Base-by-base conservation (phyloP, 2,888 invertebrate genomes). In the Scaeva pyrastri region DNA sequence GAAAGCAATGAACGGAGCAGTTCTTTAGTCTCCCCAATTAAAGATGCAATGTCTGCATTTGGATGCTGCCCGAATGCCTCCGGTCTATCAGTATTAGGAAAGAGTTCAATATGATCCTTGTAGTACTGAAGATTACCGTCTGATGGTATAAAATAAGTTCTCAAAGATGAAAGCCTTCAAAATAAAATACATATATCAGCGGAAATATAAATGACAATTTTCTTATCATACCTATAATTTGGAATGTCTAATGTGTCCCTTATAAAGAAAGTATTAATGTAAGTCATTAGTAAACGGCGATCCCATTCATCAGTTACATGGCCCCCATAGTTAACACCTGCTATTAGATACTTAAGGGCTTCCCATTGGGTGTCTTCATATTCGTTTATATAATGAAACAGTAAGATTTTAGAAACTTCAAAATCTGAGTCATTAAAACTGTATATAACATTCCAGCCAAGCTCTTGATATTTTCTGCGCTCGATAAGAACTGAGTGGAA, bases 371-470 rank as follows among this genome's bases (percentile, higher is more conserved):
- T 97, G 14, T 96, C 95, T n/a, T 95, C 95, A 91, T 98, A 98
- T 90, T 97, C 97, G 89, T 97, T 96, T 72, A 98, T 93, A 91
- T 97, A 98, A 71, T 96, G 95, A 16, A 95, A 94, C n/a, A 98
- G 92, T 11, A 98, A 92, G 90, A 96, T 96, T 92, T 97, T 97
- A 0, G 97, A 97, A 89, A 97, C 97, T 93, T 97, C 97, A 93
- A 97, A 98, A 91, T 98, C 98, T 0, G 97, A 96, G 91, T 97
- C 97, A 89, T 97, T 98, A 91, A 98, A 98, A 92, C 97, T 97
- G 90, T 98, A 98, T 43, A 96, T 93, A 5, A 97, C 96, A 91
- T 98, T 98, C 96, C 97, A 98, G 0, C 98, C 98, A 36, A 98
- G 94, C 92, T 97, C 96, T 64, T 97, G 94, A 93, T 97, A 98